A percentile compares a stretch with the other conserved stretches of the same genome.
Evolutionary conservation across 64 coral and sea anemone species (phyloP).

Genomic region (Anthopleura sola): DNA sequence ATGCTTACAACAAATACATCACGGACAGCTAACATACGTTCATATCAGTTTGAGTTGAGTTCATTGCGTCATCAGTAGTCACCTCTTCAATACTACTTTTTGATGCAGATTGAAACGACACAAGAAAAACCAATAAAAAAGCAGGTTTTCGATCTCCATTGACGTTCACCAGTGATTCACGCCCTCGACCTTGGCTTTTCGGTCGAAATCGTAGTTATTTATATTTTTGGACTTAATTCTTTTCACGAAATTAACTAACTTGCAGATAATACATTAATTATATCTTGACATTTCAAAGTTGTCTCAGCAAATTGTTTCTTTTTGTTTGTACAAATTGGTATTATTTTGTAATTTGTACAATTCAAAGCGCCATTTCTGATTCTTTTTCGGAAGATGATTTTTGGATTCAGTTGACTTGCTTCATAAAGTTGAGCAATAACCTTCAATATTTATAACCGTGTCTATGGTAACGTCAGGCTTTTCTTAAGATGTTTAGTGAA

Average conservation of each 20-base stretch:
- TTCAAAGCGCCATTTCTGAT: neutral
- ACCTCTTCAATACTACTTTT: neutral
- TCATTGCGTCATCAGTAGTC: neutral
- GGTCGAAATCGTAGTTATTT: neutral
- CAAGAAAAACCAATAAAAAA: neutral
- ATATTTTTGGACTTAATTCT: neutral
- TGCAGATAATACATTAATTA: neutral
- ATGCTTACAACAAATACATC: neutral
- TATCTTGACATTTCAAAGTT: neutral
- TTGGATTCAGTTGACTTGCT: neutral
- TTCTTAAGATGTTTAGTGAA: neutral
- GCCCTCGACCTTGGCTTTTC: neutral
- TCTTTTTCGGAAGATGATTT: neutral
- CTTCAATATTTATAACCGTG: neutral
- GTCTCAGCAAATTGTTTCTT: neutral
- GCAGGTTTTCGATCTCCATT: neutral
- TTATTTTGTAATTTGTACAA: neutral
- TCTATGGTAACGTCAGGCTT: neutral
- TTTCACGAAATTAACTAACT: neutral
- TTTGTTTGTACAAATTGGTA: conserved; percentile 10
- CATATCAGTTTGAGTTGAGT: neutral
- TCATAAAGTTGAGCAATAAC: neutral
- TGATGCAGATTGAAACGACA: neutral
- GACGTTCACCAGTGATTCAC: neutral
- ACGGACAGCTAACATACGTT: neutral